Base-by-base conservation (phyloP, 2,888 invertebrate genomes). In the Anthophora plumipes region DNA sequence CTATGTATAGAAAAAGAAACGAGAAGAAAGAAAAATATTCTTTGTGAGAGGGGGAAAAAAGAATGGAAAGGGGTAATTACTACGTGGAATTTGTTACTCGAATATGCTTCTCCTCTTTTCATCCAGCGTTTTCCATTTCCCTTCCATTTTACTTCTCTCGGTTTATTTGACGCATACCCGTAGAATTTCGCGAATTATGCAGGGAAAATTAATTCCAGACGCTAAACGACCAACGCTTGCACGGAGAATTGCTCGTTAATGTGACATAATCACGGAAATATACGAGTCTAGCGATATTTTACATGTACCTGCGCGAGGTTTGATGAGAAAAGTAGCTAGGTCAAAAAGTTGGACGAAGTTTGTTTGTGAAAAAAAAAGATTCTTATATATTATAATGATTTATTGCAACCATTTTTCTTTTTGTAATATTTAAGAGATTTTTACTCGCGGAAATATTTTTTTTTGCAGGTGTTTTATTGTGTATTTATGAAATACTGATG, bases 141-240 rank as follows among this genome's bases (percentile, higher is more conserved):
- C 8, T n/a, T 55, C 11, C 25, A 41, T 20, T 20, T 8, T 1
- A 20, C 20, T 3, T 4, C 14, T 64, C 70, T 46, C n/a, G n/a
- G 46, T 59, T 60, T 43, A 50, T 59, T 50, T 59, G 61, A 41
- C 25, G 63, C 63, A 37, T 6, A 14, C n/a, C 4, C 25, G 52
- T 22, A 7, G 22, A 64, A 72, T 55, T 55, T 55, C 46, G 41
- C 52, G 37, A 61, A 43, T 67, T 59, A 46, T 25, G 43, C 46
- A 37, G 39, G 12, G 48, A 31, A 48, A 64, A 80, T 73, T 72
- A 78, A 78, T 80, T 78, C 39, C 48, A 22, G 46, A 66, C 66
- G 41, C n/a, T 48, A 41, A 69, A 41, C 50, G 22, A 20, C 31
- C 25, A 50, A 39, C 71, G 48, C 71, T 52, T 41, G 37, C 14